These are phyloP conservation scores for Dascillus cervinus DNA, from an alignment of 2,888 invertebrate genomes.

Conservation along the genomic window DNA sequence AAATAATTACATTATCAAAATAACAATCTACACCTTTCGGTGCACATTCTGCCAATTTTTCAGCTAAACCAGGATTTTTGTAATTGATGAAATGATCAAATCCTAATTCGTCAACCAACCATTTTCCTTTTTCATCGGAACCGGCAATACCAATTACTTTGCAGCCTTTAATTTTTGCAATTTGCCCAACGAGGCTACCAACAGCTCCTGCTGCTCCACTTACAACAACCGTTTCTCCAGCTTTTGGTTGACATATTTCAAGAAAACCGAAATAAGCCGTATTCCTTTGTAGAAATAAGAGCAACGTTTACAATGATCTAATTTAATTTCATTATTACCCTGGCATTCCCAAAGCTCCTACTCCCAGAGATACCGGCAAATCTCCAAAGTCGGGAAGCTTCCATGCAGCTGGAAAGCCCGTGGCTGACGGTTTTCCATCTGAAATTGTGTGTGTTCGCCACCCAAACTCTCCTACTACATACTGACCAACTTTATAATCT, in stretches of 20 bases:
- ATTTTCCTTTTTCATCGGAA: conserved; percentile 60
- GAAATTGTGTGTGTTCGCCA: conserved; percentile 58
- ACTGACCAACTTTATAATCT: conserved; percentile 56
- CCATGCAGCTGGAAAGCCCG: neutral
- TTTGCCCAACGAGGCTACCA: conserved; percentile 70
- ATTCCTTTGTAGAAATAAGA: conserved; percentile 43
- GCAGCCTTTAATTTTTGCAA: conserved; percentile 65
- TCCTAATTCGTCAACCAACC: conserved; percentile 54
- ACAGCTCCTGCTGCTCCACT: conserved; percentile 73
- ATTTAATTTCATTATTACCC: conserved; percentile 42
- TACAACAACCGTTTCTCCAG: conserved; percentile 67
- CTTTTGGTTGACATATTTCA: conserved; percentile 62
- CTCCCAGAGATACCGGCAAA: conserved; percentile 51
- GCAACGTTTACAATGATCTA: neutral
- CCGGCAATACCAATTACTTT: conserved; percentile 66
- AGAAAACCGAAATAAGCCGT: conserved; percentile 70
- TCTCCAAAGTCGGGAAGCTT: conserved; percentile 52
- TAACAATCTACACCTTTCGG: conserved; percentile 67
- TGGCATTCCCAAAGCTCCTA: conserved; percentile 63
- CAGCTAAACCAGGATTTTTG: conserved; percentile 50
- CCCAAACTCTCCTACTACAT: conserved; percentile 58
- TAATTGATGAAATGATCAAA: conserved; percentile 70
- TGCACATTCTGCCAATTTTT: conserved; percentile 51
- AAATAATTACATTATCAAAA: conserved; percentile 62
- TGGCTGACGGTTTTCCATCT: conserved; percentile 59